phyloP scores from a whole-genome alignment of 2,113 vertebrate genomes.

The Camelus dromedarius region DNA sequence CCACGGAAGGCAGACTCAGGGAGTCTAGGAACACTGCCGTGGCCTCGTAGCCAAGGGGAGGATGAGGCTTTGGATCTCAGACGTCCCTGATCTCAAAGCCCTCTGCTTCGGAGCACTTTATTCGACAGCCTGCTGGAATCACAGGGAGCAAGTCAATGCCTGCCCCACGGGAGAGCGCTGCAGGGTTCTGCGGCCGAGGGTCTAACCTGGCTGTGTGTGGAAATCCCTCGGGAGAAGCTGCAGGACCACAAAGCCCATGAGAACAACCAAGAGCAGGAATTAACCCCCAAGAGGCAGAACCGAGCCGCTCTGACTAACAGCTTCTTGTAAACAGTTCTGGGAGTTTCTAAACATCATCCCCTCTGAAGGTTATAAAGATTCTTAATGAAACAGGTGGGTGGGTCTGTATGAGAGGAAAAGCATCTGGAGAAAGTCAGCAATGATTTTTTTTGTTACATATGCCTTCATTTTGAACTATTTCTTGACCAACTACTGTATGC shows the following conservation, averaged over 20 bases:
- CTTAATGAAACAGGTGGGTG: not conserved
- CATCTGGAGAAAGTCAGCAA: not conserved
- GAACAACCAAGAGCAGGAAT: not conserved
- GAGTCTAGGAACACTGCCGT: not conserved
- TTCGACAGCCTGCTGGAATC: not conserved
- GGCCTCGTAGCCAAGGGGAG: not conserved
- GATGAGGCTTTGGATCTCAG: not conserved
- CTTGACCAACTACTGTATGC: not conserved
- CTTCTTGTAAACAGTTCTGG: not conserved
- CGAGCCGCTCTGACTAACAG: not conserved
- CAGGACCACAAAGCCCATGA: not conserved
- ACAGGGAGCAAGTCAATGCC: not conserved
- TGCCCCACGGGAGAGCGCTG: no score
- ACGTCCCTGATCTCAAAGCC: not conserved
- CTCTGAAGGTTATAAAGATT: not conserved
- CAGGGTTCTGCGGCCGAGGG: rapidly evolving
- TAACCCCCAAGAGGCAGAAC: not conserved
- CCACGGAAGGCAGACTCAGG: not conserved
- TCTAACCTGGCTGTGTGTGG: not conserved
- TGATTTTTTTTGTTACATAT: not conserved
- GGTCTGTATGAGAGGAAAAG: not conserved
- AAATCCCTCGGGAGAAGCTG: not conserved
- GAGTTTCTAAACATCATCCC: not conserved
- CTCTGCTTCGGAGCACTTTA: not conserved
- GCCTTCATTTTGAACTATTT: not conserved